Percentiles rank a stretch among this genome's conserved stretches.
phyloP scores from a whole-genome alignment of 2,797 vertebrate species.

The Moxostoma hubbsi region DNA sequence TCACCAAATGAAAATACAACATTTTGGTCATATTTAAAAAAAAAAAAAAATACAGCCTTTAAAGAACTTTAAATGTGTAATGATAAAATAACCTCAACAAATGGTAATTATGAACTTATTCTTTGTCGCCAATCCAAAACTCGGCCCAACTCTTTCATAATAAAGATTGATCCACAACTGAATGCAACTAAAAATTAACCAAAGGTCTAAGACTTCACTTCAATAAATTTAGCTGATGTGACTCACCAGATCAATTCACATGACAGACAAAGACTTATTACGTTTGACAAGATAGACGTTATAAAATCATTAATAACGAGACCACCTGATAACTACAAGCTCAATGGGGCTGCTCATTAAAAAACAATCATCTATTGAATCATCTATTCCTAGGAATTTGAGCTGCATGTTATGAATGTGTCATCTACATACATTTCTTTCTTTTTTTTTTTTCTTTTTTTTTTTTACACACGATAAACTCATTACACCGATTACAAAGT shows the following conservation, averaged over 20 bases:
- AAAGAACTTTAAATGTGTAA: too few relatives aligned
- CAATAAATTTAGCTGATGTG: slow-evolving; percentile 3
- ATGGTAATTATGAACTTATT: slow-evolving; percentile 2
- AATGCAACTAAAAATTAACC: too few relatives aligned
- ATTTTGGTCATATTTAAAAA: too few relatives aligned
- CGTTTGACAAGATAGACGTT: slow-evolving; percentile 21
- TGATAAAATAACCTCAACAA: too few relatives aligned
- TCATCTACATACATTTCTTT: background rate
- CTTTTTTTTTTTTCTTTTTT: too few relatives aligned
- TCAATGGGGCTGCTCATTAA: slow-evolving; percentile 27
- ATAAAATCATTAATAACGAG: slow-evolving; percentile 13
- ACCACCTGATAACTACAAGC: slow-evolving; percentile 13
- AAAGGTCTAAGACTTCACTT: background rate
- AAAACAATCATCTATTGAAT: slow-evolving; percentile 30
- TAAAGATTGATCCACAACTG: background rate
- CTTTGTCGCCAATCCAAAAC: background rate
- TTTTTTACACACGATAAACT: background rate
- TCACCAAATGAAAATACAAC: too few relatives aligned
- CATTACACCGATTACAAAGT: background rate
- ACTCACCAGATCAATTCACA: slow-evolving; percentile 10
- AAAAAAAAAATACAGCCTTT: too few relatives aligned
- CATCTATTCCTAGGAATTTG: slow-evolving; percentile 6
- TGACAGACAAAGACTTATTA: slow-evolving; percentile 29
- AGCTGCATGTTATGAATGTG: slow-evolving; percentile 1
- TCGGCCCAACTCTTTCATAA: background rate